Percentiles rank a stretch among this genome's conserved stretches.
Conservation (phyloP, 53 echinoderm and acorn worm species). For the Holothuria scabra region DNA sequence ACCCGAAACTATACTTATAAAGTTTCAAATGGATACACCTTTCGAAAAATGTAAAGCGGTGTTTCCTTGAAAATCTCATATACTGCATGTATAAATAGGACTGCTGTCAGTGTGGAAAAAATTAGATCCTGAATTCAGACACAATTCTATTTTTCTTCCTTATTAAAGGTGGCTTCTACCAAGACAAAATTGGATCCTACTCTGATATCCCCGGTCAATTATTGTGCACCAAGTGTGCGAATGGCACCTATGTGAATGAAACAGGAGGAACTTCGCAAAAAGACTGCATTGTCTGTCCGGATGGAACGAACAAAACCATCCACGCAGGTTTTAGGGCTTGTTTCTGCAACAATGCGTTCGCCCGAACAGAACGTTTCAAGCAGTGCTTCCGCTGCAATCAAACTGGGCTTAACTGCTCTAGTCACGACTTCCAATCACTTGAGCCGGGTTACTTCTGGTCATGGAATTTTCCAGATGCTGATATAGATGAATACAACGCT, state of each 20-base stretch:
- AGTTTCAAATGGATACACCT: too few species aligned
- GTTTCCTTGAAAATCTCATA: too few species aligned
- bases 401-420: constrained; percentile 47
- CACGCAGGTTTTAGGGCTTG: constrained; percentile 71
- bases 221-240: constrained; percentile 30
- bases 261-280: constrained; percentile 20
- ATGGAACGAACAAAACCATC: constrained; percentile 52
- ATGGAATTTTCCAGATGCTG: constrained; percentile 39
- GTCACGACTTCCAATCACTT: constrained; percentile 49
- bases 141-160: too few species aligned
- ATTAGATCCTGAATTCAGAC: too few species aligned
- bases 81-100: too few species aligned
- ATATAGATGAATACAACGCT: background rate
- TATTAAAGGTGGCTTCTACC: background rate
- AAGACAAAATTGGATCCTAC: background rate
- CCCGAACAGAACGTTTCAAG: constrained; percentile 50
- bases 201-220: background rate
- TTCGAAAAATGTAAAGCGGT: too few species aligned
- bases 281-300: constrained; percentile 67
- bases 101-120: too few species aligned
- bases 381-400: constrained; percentile 44
- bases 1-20: too few species aligned
- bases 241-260: constrained; percentile 55
- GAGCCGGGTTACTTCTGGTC: constrained; percentile 62
- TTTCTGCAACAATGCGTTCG: constrained; percentile 45